A percentile compares a stretch with the other conserved stretches of the same genome.
Evolutionary conservation across 2,888 invertebrate genomes (phyloP).

Genomic region (Rugalucina vietnamica): DNA sequence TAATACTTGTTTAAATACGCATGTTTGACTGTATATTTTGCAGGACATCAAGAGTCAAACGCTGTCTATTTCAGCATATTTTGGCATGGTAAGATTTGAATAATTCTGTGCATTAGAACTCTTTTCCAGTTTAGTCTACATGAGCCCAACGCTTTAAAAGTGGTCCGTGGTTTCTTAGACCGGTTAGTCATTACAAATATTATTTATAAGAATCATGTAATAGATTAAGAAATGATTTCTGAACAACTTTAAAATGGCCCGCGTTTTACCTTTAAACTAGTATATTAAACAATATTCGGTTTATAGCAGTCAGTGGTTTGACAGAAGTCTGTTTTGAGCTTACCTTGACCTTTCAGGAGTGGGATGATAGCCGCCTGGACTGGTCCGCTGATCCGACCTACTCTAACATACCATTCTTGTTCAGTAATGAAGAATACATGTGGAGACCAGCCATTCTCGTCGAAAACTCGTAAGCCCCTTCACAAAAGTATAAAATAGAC

Average conservation of each 20-base stretch:
- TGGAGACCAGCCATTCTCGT: slow-evolving; percentile 61
- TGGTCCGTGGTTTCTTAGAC: no score
- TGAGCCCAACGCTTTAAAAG: neutral
- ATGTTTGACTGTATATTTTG: slow-evolving; percentile 1
- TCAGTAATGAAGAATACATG: slow-evolving; percentile 54
- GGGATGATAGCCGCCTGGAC: slow-evolving; percentile 30
- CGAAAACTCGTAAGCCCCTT: slow-evolving; percentile 59
- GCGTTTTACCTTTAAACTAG: no score
- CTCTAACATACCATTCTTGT: slow-evolving; percentile 47
- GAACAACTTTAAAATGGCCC: no score
- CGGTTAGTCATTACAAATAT: no score
- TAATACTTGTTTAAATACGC: no score
- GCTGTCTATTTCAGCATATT: slow-evolving; percentile 54
- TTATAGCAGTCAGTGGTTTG: no score
- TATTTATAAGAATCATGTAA: no score
- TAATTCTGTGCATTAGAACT: no score
- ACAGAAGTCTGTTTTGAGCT: no score
- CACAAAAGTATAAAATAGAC: neutral
- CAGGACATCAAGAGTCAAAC: slow-evolving; percentile 58
- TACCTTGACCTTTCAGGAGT: neutral
- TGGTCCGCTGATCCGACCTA: slow-evolving; percentile 43
- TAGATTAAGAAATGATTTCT: no score
- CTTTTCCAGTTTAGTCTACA: no score
- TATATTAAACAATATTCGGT: no score
- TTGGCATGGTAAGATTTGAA: slow-evolving; percentile 48